Evolutionary conservation across 2,888 invertebrate species (phyloP).

Genomic region (Zygothrica quintamaculata): DNA sequence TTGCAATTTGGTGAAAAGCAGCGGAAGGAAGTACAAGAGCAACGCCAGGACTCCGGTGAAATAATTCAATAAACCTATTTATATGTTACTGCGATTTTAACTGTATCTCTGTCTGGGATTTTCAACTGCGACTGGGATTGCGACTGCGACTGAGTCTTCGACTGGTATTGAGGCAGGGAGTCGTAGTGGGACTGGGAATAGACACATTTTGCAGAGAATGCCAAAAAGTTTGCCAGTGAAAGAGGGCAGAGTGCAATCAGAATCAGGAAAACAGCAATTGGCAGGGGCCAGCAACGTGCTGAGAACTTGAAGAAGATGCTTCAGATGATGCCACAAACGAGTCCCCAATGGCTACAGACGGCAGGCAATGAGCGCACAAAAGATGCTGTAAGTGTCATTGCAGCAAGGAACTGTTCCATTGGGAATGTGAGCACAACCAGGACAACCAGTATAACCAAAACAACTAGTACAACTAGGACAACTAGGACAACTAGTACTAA

Average conservation of each 20-base stretch:
- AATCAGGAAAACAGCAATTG: constrained; percentile 20
- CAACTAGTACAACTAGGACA: constrained; percentile 16
- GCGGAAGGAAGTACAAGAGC: constrained; percentile 4
- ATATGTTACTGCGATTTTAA: constrained; percentile 53
- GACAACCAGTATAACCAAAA: constrained; percentile 29
- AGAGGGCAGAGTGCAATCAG: constrained; percentile 68
- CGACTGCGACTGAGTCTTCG: constrained; percentile 5
- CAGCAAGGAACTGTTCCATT: constrained; percentile 71
- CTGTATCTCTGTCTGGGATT: constrained; percentile 5
- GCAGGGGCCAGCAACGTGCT: constrained; percentile 45
- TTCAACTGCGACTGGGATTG: constrained; percentile 13
- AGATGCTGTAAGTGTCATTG: constrained; percentile 71
- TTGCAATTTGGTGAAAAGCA: constrained; percentile 41
- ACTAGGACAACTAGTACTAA: constrained; percentile 2
- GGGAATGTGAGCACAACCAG: constrained; percentile 49
- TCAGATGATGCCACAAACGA: constrained; percentile 65
- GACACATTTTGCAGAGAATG: constrained; percentile 62
- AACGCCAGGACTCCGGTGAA: constrained; percentile 45
- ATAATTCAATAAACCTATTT: constrained; percentile 77
- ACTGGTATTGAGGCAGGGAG: constrained; percentile 3
- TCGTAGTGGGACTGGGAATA: constrained; percentile 34
- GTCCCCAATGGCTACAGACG: constrained; percentile 68
- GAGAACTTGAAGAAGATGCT: constrained; percentile 53
- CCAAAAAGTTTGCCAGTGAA: constrained; percentile 65
- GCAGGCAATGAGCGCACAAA: constrained; percentile 64